phyloP scores from a whole-genome alignment of 2,888 invertebrate species.

The Andrena trimmerana region DNA sequence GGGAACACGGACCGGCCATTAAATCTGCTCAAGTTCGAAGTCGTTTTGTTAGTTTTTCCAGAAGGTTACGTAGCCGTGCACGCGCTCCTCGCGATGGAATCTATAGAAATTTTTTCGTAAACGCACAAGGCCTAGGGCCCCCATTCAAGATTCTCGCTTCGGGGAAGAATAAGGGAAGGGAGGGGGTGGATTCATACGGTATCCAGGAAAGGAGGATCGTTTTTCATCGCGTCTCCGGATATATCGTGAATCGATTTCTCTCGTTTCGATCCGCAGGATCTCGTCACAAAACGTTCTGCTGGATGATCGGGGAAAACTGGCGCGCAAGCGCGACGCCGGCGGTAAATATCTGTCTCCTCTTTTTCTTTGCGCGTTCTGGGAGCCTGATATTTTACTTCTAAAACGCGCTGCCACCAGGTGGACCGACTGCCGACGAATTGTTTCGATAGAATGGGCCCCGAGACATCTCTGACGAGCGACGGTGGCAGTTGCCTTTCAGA shows the following conservation, averaged over 20 bases:
- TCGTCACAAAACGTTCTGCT: conserved; percentile 41
- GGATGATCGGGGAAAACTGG: conserved; percentile 36
- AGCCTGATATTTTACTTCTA: background rate
- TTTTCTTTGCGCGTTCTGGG: conserved; percentile 1
- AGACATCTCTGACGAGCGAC: too few relatives aligned
- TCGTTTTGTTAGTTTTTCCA: conserved; percentile 81
- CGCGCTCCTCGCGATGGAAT: conserved; percentile 61
- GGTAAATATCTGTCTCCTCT: conserved; percentile 53
- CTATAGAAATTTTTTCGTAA: conserved; percentile 68
- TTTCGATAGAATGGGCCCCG: too few relatives aligned
- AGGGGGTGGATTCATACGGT: conserved; percentile 29
- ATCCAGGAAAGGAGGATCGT: conserved; percentile 68
- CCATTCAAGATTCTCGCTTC: conserved; percentile 50
- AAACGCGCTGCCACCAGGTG: background rate
- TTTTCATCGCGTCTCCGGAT: conserved; percentile 71
- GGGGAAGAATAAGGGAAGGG: conserved; percentile 9
- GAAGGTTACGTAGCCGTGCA: conserved; percentile 63
- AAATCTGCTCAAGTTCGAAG: conserved; percentile 78
- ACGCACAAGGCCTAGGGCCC: conserved; percentile 46
- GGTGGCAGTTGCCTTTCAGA: too few relatives aligned
- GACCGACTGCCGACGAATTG: background rate
- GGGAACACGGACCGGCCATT: conserved; percentile 68
- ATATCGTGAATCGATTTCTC: conserved; percentile 72
- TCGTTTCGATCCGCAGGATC: conserved; percentile 61
- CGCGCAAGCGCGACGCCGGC: conserved; percentile 43